Percentiles rank a stretch among this genome's conserved stretches.
Evolutionary conservation across 2,888 invertebrate species (phyloP).

Genomic region (Anagyrus pseudococci): DNA sequence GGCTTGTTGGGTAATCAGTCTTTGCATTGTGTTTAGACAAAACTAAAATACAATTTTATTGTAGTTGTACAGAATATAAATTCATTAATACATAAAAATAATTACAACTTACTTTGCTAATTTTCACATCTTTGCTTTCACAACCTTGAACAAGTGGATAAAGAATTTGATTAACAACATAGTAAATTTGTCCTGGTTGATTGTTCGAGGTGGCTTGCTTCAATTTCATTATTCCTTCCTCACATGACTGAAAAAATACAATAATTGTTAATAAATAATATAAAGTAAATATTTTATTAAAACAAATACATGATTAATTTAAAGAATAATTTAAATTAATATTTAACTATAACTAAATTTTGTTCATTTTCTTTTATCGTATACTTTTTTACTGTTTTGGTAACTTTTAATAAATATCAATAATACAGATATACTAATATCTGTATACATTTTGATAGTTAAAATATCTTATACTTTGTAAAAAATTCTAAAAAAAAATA

Average conservation of each 20-base stretch:
- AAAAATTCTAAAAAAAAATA: too few relatives aligned
- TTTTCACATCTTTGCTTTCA: slow-evolving; percentile 95
- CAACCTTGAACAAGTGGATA: slow-evolving; percentile 97
- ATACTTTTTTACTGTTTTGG: too few relatives aligned
- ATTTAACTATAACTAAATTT: too few relatives aligned
- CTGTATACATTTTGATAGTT: too few relatives aligned
- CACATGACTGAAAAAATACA: slow-evolving; percentile 88
- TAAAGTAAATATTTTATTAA: too few relatives aligned
- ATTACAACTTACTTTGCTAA: slow-evolving; percentile 83
- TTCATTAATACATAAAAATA: slow-evolving; percentile 13
- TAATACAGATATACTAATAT: too few relatives aligned
- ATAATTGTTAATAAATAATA: too few relatives aligned
- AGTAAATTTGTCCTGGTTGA: slow-evolving; percentile 82
- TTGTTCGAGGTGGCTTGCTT: slow-evolving; percentile 74
- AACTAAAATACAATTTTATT: slow-evolving; percentile 67
- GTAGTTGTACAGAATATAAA: slow-evolving; percentile 1
- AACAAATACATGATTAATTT: too few relatives aligned
- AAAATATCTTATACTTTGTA: too few relatives aligned
- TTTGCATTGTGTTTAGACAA: slow-evolving; percentile 92
- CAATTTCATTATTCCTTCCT: slow-evolving; percentile 91
- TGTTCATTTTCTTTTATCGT: too few relatives aligned
- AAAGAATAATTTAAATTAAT: too few relatives aligned
- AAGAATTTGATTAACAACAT: slow-evolving; percentile 91
- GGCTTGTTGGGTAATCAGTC: slow-evolving; percentile 88
- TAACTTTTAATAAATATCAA: too few relatives aligned